A percentile compares a stretch with the other conserved stretches of the same genome.
These are phyloP conservation scores for Drosophila sordidapex DNA, from an alignment of 2,888 invertebrate genomes.

Conservation along the genomic window DNA sequence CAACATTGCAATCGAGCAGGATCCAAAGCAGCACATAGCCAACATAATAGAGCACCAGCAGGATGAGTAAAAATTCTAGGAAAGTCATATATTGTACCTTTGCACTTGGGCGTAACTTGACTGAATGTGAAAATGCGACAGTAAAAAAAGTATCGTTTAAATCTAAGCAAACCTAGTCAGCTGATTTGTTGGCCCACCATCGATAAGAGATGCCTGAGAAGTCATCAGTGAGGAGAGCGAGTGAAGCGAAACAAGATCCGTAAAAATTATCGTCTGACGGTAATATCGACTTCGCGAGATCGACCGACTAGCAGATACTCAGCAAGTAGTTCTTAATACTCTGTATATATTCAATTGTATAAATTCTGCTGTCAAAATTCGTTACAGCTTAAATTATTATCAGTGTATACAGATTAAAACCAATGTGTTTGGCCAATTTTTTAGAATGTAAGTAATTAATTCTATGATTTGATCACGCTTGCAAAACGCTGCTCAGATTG, in stretches of 20 bases:
- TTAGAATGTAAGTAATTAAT: constrained; percentile 38
- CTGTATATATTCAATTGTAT: not conserved
- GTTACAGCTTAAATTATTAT: not conserved
- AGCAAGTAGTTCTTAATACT: not conserved
- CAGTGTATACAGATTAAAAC: not conserved
- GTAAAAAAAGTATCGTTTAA: not conserved
- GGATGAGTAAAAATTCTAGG: constrained; percentile 79
- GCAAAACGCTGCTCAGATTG: constrained; percentile 82
- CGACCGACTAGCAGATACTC: not conserved
- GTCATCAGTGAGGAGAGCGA: not conserved
- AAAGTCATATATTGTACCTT: constrained; percentile 73
- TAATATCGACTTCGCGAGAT: not conserved
- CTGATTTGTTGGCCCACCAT: constrained; percentile 23
- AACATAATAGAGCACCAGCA: constrained; percentile 85
- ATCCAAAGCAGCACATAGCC: constrained; percentile 86
- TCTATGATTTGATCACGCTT: constrained; percentile 63
- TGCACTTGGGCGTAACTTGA: constrained; percentile 25
- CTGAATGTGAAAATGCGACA: not conserved
- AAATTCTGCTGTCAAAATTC: not conserved
- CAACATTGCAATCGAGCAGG: constrained; percentile 87
- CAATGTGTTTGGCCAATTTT: not conserved
- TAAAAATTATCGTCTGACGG: not conserved
- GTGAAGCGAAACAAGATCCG: not conserved
- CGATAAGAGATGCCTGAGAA: not conserved
- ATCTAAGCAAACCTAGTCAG: constrained; percentile 40